Evolutionary conservation across 2,113 vertebrate species (phyloP).

Genomic region (Rattus norvegicus): DNA sequence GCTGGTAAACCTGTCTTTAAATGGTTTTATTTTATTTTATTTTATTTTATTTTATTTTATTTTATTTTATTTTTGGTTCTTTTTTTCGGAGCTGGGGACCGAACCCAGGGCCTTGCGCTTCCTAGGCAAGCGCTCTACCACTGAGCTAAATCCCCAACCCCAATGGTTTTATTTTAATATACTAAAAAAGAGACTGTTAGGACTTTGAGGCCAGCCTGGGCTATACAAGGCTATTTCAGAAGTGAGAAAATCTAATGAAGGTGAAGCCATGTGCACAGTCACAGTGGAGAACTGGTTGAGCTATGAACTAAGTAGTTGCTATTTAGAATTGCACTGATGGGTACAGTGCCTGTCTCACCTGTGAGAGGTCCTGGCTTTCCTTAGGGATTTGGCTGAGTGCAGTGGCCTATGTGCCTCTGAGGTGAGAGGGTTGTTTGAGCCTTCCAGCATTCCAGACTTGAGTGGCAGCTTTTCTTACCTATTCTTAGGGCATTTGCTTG

Average conservation of each 20-base stretch:
- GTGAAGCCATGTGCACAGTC: background rate
- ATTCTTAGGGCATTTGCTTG: slow-evolving; percentile 18
- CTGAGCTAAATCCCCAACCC: too few species aligned
- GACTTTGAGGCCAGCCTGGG: background rate
- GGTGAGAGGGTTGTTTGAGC: background rate
- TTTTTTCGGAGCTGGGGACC: too few species aligned
- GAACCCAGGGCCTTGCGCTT: too few species aligned
- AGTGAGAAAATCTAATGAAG: background rate
- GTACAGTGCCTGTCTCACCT: background rate
- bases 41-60: too few species aligned
- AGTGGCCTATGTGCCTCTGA: background rate
- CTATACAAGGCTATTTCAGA: background rate
- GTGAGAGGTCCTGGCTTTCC: background rate
- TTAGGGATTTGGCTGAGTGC: too few species aligned
- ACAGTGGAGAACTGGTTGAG: background rate
- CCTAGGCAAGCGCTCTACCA: too few species aligned
- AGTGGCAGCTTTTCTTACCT: slow-evolving; percentile 36
- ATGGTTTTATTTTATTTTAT: background rate
- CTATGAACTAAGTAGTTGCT: background rate
- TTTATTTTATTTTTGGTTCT: too few species aligned
- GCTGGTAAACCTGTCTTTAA: background rate
- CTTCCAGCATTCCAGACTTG: background rate
- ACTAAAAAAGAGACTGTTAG: background rate
- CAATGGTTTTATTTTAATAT: background rate
- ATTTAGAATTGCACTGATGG: background rate